phyloP scores from a whole-genome alignment of 1,140 invertebrate species.

The Manduca sexta region DNA sequence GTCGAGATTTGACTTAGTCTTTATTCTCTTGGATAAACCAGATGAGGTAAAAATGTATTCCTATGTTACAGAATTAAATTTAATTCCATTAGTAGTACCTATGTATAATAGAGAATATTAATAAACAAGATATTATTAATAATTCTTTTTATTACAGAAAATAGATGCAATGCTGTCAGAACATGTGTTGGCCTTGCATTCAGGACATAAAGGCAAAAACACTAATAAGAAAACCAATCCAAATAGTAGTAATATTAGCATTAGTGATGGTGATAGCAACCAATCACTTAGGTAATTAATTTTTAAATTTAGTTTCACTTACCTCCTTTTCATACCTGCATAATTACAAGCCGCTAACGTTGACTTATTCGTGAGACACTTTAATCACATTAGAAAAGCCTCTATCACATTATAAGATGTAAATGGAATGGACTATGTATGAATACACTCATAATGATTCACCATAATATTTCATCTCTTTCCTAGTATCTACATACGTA shows the following conservation, averaged over 20 bases:
- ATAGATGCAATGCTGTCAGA: slow-evolving; percentile 85
- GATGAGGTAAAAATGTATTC: slow-evolving; percentile 70
- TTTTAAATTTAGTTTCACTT: background rate
- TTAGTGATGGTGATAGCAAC: too few relatives aligned
- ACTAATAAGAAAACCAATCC: slow-evolving; percentile 15
- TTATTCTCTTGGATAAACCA: slow-evolving; percentile 91
- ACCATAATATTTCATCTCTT: too few relatives aligned
- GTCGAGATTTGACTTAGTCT: slow-evolving; percentile 95
- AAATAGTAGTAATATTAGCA: slow-evolving; percentile 32
- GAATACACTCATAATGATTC: too few relatives aligned
- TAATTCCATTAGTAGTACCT: background rate
- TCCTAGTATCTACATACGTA: too few relatives aligned
- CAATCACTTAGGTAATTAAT: slow-evolving; percentile 46
- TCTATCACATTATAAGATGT: too few relatives aligned
- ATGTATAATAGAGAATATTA: background rate
- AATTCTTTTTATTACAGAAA: slow-evolving; percentile 51
- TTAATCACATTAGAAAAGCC: too few relatives aligned
- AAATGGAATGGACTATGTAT: too few relatives aligned
- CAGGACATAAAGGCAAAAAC: slow-evolving; percentile 59
- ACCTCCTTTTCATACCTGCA: too few relatives aligned
- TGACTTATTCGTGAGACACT: too few relatives aligned
- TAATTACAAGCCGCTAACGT: too few relatives aligned
- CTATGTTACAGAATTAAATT: background rate
- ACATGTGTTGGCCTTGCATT: slow-evolving; percentile 86
- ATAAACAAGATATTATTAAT: background rate